Base-by-base conservation (phyloP, 2,113 vertebrate genomes). In the Papio anubis region DNA sequence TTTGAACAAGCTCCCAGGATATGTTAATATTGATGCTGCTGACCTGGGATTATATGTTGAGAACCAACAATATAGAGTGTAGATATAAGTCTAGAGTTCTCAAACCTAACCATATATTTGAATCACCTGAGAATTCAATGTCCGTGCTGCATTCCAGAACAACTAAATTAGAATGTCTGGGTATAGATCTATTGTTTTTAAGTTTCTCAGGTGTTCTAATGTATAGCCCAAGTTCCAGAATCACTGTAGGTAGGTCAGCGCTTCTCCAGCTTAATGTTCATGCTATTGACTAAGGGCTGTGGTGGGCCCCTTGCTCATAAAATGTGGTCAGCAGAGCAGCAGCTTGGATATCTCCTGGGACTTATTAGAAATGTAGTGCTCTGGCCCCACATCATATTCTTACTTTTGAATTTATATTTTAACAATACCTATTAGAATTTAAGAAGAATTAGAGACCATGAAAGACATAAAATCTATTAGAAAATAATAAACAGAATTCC, bases 351-450 rank as follows among this genome's bases (percentile, higher is more conserved):
- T 78, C 13, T 88, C 43, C 64, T 52, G 27, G 27, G 17, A 52
- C 8, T 79, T 45, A 68, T 35, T 73, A 83, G 11, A 93, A 96
- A 64, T 72, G 30, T 57, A 40, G 17, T 30, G 32, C 10, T 72
- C 35, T 57, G 38, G 2, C 17, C 21, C 14, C 16, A 52, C 10
- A 12, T 55, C 73, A 83, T 14, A 73, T 13, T 18, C 90, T 7
- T 80, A 4, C 21, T 89, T 94, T 48, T 73, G 52, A 86, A 89
- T 79, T 32, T 81, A 32, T n/a, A n/a, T 94, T 93, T 94, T 94
- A 96, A 52, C 32, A 40, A 75, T 30, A 66, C 6, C 6, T 12
- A 27, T 11, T 61, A 76, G 27, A 57, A 55, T 88, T 81, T 35
- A 57, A 64, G 45, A 75, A 52, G 55, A 80, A 57, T n/a, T 38